Conservation (phyloP, 2,888 invertebrate genomes). For the Clepsis dumicolana region DNA sequence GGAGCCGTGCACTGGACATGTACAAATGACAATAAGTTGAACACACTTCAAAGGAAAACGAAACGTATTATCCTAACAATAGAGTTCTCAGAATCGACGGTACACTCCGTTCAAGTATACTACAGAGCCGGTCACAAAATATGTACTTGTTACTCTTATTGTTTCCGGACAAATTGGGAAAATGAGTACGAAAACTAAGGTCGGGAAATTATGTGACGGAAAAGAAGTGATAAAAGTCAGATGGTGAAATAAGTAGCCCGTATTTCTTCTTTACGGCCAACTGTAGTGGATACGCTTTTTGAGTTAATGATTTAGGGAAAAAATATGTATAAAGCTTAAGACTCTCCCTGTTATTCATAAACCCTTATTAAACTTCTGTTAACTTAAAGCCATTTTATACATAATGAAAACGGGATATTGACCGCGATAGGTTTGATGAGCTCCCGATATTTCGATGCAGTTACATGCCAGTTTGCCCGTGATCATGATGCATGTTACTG, state of each 20-base stretch:
- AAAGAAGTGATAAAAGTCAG: conserved; percentile 30
- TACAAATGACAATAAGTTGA: background rate
- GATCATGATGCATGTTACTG: no score
- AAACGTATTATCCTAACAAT: background rate
- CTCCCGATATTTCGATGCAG: no score
- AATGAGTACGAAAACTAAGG: conserved; percentile 1
- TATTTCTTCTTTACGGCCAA: conserved; percentile 16
- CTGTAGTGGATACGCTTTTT: conserved; percentile 7
- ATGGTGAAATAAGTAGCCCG: conserved; percentile 21
- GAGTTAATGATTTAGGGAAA: no score
- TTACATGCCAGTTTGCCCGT: no score
- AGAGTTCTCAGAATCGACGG: background rate
- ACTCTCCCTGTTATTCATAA: no score
- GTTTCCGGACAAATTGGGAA: background rate
- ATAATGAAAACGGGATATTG: no score
- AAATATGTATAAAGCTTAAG: no score
- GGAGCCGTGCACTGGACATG: background rate
- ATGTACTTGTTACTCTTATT: conserved; percentile 8
- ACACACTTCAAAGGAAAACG: background rate
- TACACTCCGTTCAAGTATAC: background rate
- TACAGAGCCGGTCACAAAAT: conserved; percentile 2
- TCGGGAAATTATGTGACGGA: conserved; percentile 11
- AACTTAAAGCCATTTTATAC: no score
- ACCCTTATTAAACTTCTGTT: no score
- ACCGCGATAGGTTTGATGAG: no score